Percentiles rank a stretch among this genome's conserved stretches.
phyloP scores from a whole-genome alignment of 2,888 invertebrate species.

The Zaprionus obscuricornis region DNA sequence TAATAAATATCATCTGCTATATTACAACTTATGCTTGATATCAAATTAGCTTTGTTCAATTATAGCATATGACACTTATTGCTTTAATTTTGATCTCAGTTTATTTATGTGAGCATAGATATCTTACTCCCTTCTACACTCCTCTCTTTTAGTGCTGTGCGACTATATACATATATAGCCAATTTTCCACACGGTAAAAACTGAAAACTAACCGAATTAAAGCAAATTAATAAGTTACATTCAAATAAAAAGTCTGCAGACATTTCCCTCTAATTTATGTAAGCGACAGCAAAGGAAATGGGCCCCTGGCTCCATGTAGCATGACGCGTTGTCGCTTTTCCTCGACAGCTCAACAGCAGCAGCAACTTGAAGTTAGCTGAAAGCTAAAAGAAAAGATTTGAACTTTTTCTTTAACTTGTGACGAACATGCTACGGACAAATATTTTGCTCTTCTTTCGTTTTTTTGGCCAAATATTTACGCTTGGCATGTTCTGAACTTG shows the following conservation, averaged over 20 bases:
- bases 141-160: too few species aligned
- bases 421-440: conserved; percentile 5
- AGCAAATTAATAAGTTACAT: conserved; percentile 61
- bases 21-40: too few species aligned
- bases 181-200: conserved; percentile 58
- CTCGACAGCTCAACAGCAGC: conserved; percentile 20
- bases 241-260: conserved; percentile 24
- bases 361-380: too few species aligned
- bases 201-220: conserved; percentile 63
- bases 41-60: conserved; percentile 18
- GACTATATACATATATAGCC: conserved; percentile 40
- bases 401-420: conserved; percentile 27
- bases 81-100: conserved; percentile 12
- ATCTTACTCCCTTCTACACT: conserved; percentile 12
- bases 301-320: conserved; percentile 22
- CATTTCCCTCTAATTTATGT: conserved; percentile 38
- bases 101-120: not conserved
- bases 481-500: conserved; percentile 62
- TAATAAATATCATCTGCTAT: too few species aligned
- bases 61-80: conserved; percentile 16
- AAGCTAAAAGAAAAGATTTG: too few species aligned
- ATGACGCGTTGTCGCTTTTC: conserved; percentile 52
- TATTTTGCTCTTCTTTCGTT: conserved; percentile 42
- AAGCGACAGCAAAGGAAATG: conserved; percentile 43
- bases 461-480: conserved; percentile 48